A percentile compares a stretch with the other conserved stretches of the same genome.
Conservation (phyloP, 2,113 vertebrate genomes). For the Hemibagrus wyckioides region DNA sequence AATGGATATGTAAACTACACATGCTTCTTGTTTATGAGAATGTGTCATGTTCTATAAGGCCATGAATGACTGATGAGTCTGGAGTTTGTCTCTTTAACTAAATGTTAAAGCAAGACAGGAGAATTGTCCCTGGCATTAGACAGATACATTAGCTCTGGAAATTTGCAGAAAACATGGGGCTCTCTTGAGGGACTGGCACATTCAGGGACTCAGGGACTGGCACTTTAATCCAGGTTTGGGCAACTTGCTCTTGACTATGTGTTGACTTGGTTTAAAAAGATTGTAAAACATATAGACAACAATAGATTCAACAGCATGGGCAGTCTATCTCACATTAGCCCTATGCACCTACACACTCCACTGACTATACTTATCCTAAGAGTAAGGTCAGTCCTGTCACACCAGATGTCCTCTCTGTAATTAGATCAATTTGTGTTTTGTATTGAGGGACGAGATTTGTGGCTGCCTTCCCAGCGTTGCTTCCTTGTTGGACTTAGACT, state of each 20-base stretch:
- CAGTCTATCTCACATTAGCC: background rate
- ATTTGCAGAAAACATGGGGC: background rate
- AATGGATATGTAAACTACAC: background rate
- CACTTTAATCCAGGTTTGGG: background rate
- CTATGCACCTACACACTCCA: conserved; percentile 5
- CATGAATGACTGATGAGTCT: background rate
- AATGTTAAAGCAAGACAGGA: background rate
- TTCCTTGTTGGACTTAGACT: too few relatives aligned
- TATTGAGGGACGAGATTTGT: conserved; percentile 16
- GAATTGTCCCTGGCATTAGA: background rate
- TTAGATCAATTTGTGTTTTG: conserved; percentile 45
- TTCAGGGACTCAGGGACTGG: conserved; percentile 9
- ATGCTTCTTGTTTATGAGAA: background rate
- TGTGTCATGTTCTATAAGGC: background rate
- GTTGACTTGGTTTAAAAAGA: background rate
- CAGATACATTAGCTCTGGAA: conserved; percentile 8
- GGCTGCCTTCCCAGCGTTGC: background rate
- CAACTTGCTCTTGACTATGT: background rate
- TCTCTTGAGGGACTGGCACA: conserved; percentile 7
- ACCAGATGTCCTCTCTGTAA: conserved; percentile 48
- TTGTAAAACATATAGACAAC: background rate
- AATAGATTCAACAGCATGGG: background rate
- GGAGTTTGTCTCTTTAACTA: conserved; percentile 11
- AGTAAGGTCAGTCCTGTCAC: conserved; percentile 44
- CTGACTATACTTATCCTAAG: conserved; percentile 6